Conservation (phyloP, 2,113 vertebrate species). For the Zeus faber region DNA sequence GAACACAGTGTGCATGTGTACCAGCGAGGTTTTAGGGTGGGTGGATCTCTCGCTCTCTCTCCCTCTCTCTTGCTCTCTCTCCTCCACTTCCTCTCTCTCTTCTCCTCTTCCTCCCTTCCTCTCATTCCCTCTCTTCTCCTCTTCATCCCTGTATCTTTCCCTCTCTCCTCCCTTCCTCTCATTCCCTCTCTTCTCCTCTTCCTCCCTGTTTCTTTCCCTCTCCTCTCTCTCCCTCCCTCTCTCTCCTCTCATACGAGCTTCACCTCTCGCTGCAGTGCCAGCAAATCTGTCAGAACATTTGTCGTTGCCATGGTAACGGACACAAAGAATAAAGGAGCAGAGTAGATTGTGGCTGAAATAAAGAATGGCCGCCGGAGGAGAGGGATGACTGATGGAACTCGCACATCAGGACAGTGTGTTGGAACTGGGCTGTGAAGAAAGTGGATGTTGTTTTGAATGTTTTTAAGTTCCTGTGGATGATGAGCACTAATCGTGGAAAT, state of each 20-base stretch:
- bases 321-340: conserved; percentile 68
- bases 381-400: conserved; percentile 27
- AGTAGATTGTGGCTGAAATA: conserved; percentile 65
- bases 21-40: conserved; percentile 62
- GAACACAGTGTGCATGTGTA: conserved; percentile 72
- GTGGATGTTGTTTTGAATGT: too few relatives aligned
- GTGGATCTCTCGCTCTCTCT: conserved; percentile 47
- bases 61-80: conserved; percentile 10
- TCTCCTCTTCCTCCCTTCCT: neutral
- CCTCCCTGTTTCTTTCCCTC: conserved; percentile 32
- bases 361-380: conserved; percentile 43
- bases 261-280: conserved; percentile 73
- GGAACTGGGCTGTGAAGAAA: too few relatives aligned
- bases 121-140: conserved; percentile 10
- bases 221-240: conserved; percentile 32
- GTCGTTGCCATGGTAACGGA: conserved; percentile 79
- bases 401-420: conserved; percentile 36
- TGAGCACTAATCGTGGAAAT: too few relatives aligned
- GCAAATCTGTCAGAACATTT: conserved; percentile 77
- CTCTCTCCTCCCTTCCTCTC: neutral
- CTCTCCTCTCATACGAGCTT: conserved; percentile 38
- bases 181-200: neutral
- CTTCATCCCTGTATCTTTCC: conserved; percentile 22
- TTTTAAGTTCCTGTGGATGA: too few relatives aligned
- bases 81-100: neutral